Conservation (phyloP, 2,888 invertebrate genomes). For the Apodemia zela region DNA sequence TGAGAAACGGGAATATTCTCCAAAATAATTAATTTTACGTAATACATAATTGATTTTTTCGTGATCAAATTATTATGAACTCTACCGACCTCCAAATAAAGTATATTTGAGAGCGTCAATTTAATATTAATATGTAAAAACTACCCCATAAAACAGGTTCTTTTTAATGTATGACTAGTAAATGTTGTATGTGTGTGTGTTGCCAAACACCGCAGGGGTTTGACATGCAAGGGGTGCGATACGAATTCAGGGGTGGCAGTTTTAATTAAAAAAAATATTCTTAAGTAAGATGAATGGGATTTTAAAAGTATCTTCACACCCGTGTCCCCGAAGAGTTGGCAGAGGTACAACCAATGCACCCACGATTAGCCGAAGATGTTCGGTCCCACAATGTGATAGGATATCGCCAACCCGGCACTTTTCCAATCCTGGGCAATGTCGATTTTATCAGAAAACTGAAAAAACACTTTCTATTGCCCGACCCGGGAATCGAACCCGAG, state of each 20-base stretch:
- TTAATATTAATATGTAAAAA: conserved; percentile 41
- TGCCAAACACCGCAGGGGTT: conserved; percentile 57
- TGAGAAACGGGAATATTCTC: too few relatives aligned
- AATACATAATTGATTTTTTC: neutral
- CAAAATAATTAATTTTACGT: neutral
- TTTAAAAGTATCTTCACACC: too few relatives aligned
- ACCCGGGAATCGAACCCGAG: too few relatives aligned
- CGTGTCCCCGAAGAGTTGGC: too few relatives aligned
- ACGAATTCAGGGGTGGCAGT: conserved; percentile 28
- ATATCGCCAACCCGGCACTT: too few relatives aligned
- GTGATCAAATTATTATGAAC: conserved; percentile 17
- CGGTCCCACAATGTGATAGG: too few relatives aligned
- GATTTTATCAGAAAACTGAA: too few relatives aligned
- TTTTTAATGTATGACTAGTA: conserved; percentile 71
- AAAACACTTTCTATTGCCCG: too few relatives aligned
- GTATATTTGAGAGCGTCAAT: neutral
- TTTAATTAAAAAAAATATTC: conserved; percentile 25
- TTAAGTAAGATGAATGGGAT: neutral
- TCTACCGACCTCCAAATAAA: neutral
- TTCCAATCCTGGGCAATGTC: too few relatives aligned
- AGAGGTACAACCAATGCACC: too few relatives aligned
- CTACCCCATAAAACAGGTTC: conserved; percentile 67
- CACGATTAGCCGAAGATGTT: too few relatives aligned
- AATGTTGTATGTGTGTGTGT: conserved; percentile 43
- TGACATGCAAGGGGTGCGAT: conserved; percentile 59